phyloP scores from a whole-genome alignment of 37 sponge, comb jelly and placozoan genomes.

The Spongia lamella region DNA sequence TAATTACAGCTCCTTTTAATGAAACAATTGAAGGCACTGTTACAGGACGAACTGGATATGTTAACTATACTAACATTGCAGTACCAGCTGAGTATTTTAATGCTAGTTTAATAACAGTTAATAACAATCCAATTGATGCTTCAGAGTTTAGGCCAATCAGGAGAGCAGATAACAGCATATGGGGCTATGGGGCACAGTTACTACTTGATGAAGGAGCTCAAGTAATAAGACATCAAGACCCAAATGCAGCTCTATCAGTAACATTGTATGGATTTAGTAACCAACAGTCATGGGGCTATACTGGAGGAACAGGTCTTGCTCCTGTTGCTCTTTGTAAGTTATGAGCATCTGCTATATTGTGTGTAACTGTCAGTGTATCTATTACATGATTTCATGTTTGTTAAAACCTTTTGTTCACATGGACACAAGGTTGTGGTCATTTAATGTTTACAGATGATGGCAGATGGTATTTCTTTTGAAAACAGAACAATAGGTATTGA shows the following conservation, averaged over 20 bases:
- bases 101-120: conserved; percentile 17
- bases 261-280: conserved; percentile 46
- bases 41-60: conserved; percentile 5
- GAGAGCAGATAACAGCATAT: conserved; percentile 3
- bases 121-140: neutral
- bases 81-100: conserved; percentile 33
- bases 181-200: conserved; percentile 31
- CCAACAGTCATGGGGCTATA: conserved; percentile 53
- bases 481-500: no score
- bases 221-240: conserved; percentile 26
- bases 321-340: conserved; percentile 43
- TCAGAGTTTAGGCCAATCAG: conserved; percentile 9
- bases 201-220: conserved; percentile 27
- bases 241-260: conserved; percentile 34
- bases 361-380: neutral
- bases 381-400: conserved; percentile 4
- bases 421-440: no score
- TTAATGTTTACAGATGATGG: no score
- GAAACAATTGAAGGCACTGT: neutral
- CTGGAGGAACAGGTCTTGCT: conserved; percentile 46
- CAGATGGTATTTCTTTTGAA: no score
- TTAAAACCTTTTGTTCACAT: no score
- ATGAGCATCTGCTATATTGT: neutral
- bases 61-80: conserved; percentile 40
- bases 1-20: no score